Base-by-base conservation (phyloP, 2,797 vertebrate genomes). In the Acrossocheilus fasciatus region DNA sequence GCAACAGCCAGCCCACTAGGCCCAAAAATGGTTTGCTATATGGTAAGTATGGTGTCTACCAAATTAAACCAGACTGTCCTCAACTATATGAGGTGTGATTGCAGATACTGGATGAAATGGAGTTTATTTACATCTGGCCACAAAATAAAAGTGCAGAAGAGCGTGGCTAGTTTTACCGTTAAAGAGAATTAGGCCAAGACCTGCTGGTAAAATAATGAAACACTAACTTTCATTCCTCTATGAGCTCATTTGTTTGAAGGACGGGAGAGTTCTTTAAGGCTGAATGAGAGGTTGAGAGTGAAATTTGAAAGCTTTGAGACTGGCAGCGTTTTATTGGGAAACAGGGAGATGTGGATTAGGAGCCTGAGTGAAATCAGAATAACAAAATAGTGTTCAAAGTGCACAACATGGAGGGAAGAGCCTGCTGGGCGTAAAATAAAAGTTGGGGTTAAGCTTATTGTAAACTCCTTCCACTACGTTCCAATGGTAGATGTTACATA, bases 381-480 rank as follows among this genome's bases (percentile, higher is more conserved):
- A 94, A 96, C 94, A 95, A 96, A 96, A 95, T 95, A 95, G 94
- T 94, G 94, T 96, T 96, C 95, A 95, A 95, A 95, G 96, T 94
- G 93, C 93, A 94, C 95, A 93, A 95, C 93, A 95, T 95, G 96
- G 93, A 94, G 94, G 94, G 91, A 93, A 91, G 91, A 93, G 93
- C 96, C 95, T 94, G 95, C 96, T 97, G 96, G 92, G 95, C 92
- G 92, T 91, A 94, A 95, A 96, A 95, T 95, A 96, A 95, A 96
- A 96, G 94, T 94, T 91, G 94, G 93, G 96, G 96, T 96, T 96
- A 97, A 97, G 96, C 96, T 96, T 92, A 96, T 97, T 93, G 92
- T 95, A 96, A 97, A 97, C 94, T 95, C 93, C 91, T 92, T 92
- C 92, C 88, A 91, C 95, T 94, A 92, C 93, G 93, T 94, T 96